These are phyloP conservation scores for Macropis europaea DNA, from an alignment of 2,888 invertebrate species.

Conservation along the genomic window DNA sequence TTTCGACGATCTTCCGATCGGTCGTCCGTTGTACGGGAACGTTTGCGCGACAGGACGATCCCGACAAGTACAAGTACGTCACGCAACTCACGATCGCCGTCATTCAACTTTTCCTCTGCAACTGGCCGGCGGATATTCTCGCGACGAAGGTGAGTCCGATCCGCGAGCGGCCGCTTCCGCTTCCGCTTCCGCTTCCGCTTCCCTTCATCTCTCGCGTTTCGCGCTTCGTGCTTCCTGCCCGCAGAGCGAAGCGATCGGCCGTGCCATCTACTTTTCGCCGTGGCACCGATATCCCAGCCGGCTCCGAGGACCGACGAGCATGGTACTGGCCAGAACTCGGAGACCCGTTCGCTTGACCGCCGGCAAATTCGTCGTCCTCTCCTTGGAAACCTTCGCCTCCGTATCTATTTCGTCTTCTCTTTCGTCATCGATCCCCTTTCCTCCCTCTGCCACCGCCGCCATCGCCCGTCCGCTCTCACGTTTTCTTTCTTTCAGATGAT, in stretches of 20 bases:
- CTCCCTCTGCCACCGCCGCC: too few relatives aligned
- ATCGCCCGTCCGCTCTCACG: too few relatives aligned
- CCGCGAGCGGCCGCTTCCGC: background rate
- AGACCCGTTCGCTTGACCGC: constrained; percentile 61
- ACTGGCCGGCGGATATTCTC: constrained; percentile 64
- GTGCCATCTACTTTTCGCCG: constrained; percentile 47
- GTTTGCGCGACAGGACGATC: constrained; percentile 56
- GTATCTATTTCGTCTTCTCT: constrained; percentile 12
- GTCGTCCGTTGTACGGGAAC: too few relatives aligned
- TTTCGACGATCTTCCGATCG: too few relatives aligned
- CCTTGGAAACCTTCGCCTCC: constrained; percentile 62
- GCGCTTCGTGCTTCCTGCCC: too few relatives aligned
- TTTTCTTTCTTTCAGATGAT: constrained; percentile 55
- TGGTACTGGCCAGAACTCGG: constrained; percentile 59
- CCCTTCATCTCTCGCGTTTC: background rate
- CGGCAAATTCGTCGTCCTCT: constrained; percentile 61
- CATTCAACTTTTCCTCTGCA: constrained; percentile 61
- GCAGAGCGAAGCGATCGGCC: constrained; percentile 56
- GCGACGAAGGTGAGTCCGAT: constrained; percentile 44
- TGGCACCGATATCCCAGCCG: constrained; percentile 53
- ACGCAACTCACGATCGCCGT: constrained; percentile 57
- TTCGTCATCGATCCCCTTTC: too few relatives aligned
- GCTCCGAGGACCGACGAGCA: constrained; percentile 28
- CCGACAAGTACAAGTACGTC: constrained; percentile 55
- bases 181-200: background rate